phyloP scores from a whole-genome alignment of 2,113 vertebrate genomes.

The Sinocyclocheilus maitianheensis region DNA sequence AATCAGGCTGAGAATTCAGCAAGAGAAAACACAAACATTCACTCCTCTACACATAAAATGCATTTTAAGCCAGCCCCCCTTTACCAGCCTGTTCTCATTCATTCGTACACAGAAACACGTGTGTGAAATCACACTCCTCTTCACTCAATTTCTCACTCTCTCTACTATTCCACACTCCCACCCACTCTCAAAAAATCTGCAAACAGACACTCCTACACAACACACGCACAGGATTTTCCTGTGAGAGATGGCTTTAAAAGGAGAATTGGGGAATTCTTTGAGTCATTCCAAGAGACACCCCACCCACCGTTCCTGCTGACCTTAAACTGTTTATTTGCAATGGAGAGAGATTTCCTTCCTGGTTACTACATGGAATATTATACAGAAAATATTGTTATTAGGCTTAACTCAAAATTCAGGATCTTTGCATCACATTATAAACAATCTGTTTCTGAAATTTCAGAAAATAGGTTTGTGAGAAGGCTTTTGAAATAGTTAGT shows the following conservation, averaged over 20 bases:
- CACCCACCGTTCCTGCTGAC: conserved; percentile 18
- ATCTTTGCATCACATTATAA: background rate
- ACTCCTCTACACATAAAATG: background rate
- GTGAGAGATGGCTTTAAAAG: conserved; percentile 43
- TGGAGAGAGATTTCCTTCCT: background rate
- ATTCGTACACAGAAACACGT: conserved; percentile 18
- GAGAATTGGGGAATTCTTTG: conserved; percentile 32
- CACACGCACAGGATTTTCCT: conserved; percentile 27
- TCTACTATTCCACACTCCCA: conserved; percentile 22
- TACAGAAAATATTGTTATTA: background rate
- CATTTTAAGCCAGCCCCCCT: background rate
- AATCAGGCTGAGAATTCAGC: background rate
- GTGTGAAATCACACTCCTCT: conserved; percentile 2
- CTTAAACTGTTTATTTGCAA: conserved; percentile 38
- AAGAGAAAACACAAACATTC: conserved; percentile 14
- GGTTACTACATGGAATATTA: conserved; percentile 1
- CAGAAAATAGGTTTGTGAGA: background rate
- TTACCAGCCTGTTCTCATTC: background rate
- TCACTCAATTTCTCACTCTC: conserved; percentile 22
- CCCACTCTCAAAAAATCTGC: conserved; percentile 15
- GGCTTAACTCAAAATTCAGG: background rate
- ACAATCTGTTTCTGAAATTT: background rate
- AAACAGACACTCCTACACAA: conserved; percentile 30
- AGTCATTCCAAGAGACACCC: conserved; percentile 32
- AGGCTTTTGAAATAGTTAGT: background rate